Conservation (phyloP, 2,797 vertebrate genomes). For the Sandelia bainsii region DNA sequence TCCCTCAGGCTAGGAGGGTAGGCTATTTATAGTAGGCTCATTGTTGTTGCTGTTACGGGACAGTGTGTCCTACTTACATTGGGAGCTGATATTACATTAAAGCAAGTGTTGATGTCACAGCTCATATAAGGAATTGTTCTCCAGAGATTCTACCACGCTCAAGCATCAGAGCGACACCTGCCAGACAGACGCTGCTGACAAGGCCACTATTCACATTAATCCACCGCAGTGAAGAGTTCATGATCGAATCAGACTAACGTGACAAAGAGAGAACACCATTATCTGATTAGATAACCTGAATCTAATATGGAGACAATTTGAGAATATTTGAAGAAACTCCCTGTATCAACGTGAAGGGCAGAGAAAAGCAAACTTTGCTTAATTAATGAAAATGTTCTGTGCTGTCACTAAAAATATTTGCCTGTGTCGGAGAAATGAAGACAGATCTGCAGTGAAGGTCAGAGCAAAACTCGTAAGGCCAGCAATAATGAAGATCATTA, state of each 20-base stretch:
- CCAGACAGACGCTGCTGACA: constrained; percentile 40
- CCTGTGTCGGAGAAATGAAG: constrained; percentile 45
- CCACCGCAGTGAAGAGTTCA: constrained; percentile 25
- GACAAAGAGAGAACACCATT: constrained; percentile 36
- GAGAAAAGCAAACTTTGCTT: constrained; percentile 42
- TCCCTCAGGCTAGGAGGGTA: constrained; percentile 79
- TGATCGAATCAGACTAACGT: constrained; percentile 18
- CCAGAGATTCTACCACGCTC: constrained; percentile 46
- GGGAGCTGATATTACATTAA: constrained; percentile 78
- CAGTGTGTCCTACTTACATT: constrained; percentile 84
- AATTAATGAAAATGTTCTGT: constrained; percentile 55
- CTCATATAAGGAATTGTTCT: constrained; percentile 62
- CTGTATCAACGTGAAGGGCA: constrained; percentile 40
- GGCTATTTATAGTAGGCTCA: constrained; percentile 85
- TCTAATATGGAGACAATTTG: constrained; percentile 51
- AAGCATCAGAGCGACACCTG: constrained; percentile 50
- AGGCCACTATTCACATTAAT: constrained; percentile 47
- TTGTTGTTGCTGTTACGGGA: constrained; percentile 84
- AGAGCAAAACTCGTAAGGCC: constrained; percentile 55
- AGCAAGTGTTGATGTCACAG: constrained; percentile 81
- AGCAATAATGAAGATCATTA: constrained; percentile 62
- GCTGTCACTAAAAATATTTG: constrained; percentile 48
- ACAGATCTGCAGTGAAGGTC: constrained; percentile 63
- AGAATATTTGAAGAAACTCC: constrained; percentile 44
- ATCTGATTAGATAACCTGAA: constrained; percentile 49